Evolutionary conservation across 1,140 invertebrate genomes (phyloP), one percentile per base, ranked within the genome.

Genomic region (Diorhabda carinulata): DNA sequence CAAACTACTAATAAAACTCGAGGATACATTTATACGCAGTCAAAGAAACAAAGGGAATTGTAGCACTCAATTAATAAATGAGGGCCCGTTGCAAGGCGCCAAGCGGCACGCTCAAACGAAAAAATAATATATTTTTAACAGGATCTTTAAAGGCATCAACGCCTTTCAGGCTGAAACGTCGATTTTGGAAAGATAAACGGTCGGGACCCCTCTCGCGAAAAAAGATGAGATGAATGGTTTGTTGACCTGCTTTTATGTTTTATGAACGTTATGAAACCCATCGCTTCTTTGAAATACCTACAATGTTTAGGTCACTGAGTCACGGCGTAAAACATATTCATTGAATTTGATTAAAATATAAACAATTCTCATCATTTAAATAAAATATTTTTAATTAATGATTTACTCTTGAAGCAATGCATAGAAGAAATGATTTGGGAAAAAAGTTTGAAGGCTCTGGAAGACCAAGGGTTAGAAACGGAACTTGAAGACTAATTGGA

Each of bases 61-160:
- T 67, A 43, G 25, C 40, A 63, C 60, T 66, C 74, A 76, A 76
- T 76, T 76, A 76, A 76, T 74, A 76, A 76, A 76, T 76, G 74
- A 74, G 52, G 57, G 65, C n/a, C 43, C 57, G 42, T 47, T 10
- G n/a, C 6, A 41, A 59, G 65, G 65, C 65, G 65, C 65, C 65
- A 67, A 74, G 74, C 77, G 75, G 77, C 68, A 60, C 66, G 66
- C 67, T 62, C 71, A 66, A 78, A 76, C 69, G 73, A 66, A 78
- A 78, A 77, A 78, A 74, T 76, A 76, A 78, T 78, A 77, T 72
- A 74, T 78, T 77, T 77, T 78, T 78, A 78, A 78, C 75, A 76
- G 77, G 74, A 77, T 76, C 74, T 71, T 78, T 76, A 74, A 67
- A 77, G 74, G 74, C 77, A 73, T 78, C 77, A 78, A 78, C 77